phyloP scores from a whole-genome alignment of 2,113 vertebrate genomes.

The Microtus pennsylvanicus region DNA sequence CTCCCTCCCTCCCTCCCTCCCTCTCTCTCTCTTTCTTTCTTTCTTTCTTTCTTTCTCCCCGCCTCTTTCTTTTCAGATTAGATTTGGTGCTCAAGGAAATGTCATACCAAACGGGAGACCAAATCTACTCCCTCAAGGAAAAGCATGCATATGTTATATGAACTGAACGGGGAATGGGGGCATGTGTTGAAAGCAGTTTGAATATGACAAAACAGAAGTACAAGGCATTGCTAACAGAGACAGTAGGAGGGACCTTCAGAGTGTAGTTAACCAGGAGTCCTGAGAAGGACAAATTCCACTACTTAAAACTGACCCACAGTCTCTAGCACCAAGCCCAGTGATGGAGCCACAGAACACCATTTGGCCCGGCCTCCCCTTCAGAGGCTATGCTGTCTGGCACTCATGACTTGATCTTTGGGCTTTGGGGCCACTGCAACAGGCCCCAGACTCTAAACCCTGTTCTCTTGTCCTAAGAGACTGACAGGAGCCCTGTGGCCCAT shows the following conservation, averaged over 20 bases:
- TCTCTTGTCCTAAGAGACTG: neutral
- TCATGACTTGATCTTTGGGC: neutral
- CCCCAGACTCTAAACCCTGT: neutral
- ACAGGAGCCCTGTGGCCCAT: neutral
- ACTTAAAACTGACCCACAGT: neutral
- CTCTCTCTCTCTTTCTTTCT: no score
- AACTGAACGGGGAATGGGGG: no score
- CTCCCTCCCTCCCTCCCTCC: no score
- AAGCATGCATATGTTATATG: neutral
- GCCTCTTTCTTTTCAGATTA: neutral
- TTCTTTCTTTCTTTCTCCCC: no score
- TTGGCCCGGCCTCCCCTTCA: neutral
- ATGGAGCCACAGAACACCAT: neutral
- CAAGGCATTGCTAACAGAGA: neutral
- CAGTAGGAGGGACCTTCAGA: neutral
- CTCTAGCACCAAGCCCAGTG: no score
- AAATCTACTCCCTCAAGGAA: neutral
- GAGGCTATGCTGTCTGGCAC: neutral
- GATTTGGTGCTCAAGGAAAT: neutral
- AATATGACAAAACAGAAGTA: no score
- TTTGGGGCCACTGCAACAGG: neutral
- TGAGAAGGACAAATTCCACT: neutral
- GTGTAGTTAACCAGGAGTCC: neutral
- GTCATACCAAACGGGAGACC: no score
- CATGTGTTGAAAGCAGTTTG: neutral